phyloP scores from a whole-genome alignment of 1,140 invertebrate species.

The Medauroidea extradentata region DNA sequence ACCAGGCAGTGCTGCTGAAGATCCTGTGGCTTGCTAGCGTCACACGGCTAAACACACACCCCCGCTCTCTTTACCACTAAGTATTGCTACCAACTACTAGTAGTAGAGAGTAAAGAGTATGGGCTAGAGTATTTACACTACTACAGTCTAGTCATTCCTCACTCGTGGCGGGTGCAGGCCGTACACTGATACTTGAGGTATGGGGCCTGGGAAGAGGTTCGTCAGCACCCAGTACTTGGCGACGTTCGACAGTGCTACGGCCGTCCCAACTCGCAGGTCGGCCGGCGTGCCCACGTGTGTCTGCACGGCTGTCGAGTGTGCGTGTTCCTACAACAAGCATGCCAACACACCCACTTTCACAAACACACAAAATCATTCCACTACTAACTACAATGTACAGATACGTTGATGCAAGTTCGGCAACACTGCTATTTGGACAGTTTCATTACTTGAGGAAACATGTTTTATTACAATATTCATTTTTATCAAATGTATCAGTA shows the following conservation, averaged over 20 bases:
- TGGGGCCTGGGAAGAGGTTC: slow-evolving; percentile 56
- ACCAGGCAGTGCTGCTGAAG: background rate
- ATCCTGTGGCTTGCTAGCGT: slow-evolving; percentile 2
- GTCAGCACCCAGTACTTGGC: slow-evolving; percentile 64
- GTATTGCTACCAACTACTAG: background rate
- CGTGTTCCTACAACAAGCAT: slow-evolving; percentile 42
- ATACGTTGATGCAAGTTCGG: no score
- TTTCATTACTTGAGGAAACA: no score
- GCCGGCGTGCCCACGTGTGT: slow-evolving; percentile 23
- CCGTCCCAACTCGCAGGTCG: slow-evolving; percentile 49
- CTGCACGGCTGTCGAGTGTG: slow-evolving; percentile 32
- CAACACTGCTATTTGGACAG: no score
- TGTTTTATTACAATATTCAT: no score
- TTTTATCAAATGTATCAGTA: no score
- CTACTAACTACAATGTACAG: no score
- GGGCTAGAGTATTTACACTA: background rate
- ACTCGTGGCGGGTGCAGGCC: slow-evolving; percentile 12
- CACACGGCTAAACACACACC: background rate
- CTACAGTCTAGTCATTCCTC: background rate
- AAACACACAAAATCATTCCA: no score
- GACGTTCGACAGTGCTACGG: slow-evolving; percentile 52
- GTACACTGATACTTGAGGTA: slow-evolving; percentile 50
- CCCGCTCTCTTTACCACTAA: background rate
- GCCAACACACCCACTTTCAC: no score
- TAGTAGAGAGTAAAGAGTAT: background rate